Evolutionary conservation across 2,888 invertebrate genomes (phyloP).

Genomic region (Agonopterix alstromeriana): DNA sequence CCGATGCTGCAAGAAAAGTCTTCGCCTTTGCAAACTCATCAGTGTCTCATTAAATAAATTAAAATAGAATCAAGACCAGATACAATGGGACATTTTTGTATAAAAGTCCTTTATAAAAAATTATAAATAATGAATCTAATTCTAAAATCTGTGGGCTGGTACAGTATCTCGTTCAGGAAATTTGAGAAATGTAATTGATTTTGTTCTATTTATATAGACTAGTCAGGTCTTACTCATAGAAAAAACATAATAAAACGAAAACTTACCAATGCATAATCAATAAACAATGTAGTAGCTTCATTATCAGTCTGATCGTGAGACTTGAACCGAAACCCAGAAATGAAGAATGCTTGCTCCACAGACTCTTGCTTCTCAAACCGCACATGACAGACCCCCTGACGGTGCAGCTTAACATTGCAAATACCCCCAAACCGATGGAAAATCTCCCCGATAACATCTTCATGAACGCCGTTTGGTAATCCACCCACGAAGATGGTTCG

Average conservation of each 20-base stretch:
- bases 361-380: constrained; percentile 87
- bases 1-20: too few relatives aligned
- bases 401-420: constrained; percentile 80
- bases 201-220: too few relatives aligned
- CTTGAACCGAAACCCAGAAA: constrained; percentile 87
- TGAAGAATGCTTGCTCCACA: constrained; percentile 89
- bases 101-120: too few relatives aligned
- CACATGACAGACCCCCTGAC: constrained; percentile 94
- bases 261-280: constrained; percentile 86
- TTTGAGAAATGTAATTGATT: too few relatives aligned
- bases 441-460: constrained; percentile 89
- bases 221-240: too few relatives aligned
- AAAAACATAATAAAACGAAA: neutral
- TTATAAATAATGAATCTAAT: too few relatives aligned
- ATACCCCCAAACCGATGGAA: constrained; percentile 83
- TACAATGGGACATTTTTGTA: too few relatives aligned
- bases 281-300: constrained; percentile 86
- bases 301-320: constrained; percentile 83
- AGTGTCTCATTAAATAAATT: too few relatives aligned
- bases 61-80: too few relatives aligned
- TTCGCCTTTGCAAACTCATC: too few relatives aligned
- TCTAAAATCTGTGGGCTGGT: too few relatives aligned
- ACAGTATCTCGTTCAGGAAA: too few relatives aligned
- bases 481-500: constrained; percentile 95
- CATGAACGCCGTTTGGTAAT: constrained; percentile 88